Conservation (phyloP, 2,113 vertebrate species). For the Thunnus thynnus region DNA sequence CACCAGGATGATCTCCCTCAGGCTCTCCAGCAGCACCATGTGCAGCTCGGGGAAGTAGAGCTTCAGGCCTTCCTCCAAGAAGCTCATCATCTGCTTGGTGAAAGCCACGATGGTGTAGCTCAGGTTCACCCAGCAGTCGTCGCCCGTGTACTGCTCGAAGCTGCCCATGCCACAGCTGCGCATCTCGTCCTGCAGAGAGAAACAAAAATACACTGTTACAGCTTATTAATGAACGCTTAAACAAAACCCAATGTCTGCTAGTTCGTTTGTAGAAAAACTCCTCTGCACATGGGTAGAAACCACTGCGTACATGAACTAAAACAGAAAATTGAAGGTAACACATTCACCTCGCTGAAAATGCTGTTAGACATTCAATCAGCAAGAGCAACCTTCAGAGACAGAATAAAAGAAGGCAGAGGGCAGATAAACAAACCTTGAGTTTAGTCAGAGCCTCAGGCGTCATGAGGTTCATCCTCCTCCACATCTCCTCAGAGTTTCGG, state of each 20-base stretch:
- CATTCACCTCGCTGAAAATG: no score
- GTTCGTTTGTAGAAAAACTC: background rate
- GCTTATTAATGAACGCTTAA: no score
- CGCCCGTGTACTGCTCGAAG: slow-evolving; percentile 95
- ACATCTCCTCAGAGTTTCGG: slow-evolving; percentile 99
- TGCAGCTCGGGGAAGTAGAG: slow-evolving; percentile 97
- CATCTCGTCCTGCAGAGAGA: slow-evolving; percentile 90
- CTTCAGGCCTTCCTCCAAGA: slow-evolving; percentile 96
- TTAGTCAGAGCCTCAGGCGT: slow-evolving; percentile 95
- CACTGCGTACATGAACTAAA: no score
- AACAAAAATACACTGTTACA: no score
- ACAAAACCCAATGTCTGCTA: background rate
- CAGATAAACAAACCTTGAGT: slow-evolving; percentile 90
- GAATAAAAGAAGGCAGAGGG: background rate
- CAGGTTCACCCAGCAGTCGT: slow-evolving; percentile 99
- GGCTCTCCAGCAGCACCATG: slow-evolving; percentile 97
- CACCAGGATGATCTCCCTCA: slow-evolving; percentile 95
- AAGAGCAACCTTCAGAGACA: background rate
- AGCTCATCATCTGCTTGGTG: slow-evolving; percentile 98
- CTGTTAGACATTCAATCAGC: background rate
- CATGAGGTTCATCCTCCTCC: slow-evolving; percentile 98
- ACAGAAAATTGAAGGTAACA: no score
- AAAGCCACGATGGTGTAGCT: slow-evolving; percentile 98
- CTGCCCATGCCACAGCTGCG: slow-evolving; percentile 88
- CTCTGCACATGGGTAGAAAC: background rate